phyloP scores from a whole-genome alignment of 53 echinoderm and acorn worm species.

The Actinopyga echinites region DNA sequence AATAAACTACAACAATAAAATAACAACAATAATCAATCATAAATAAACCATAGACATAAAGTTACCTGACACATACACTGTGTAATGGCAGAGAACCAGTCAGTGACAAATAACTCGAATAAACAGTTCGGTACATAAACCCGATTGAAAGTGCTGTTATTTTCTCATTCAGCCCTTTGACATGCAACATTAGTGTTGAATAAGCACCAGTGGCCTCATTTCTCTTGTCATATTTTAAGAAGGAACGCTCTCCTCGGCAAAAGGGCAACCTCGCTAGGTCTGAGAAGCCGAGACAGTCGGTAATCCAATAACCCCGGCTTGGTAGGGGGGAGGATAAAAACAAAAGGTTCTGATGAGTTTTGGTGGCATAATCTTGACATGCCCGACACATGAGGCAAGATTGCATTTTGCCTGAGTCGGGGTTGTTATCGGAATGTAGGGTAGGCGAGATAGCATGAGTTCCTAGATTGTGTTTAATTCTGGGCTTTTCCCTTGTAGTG shows the following conservation, averaged over 20 bases:
- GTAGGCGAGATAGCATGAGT: no score
- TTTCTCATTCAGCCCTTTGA: slow-evolving; percentile 22
- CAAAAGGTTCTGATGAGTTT: slow-evolving; percentile 23
- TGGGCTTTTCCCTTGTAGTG: no score
- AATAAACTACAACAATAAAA: no score
- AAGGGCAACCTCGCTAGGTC: slow-evolving; percentile 29
- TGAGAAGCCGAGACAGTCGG: slow-evolving; percentile 22
- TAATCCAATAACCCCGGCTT: slow-evolving; percentile 36
- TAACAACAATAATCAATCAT: no score
- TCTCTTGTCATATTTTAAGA: background rate
- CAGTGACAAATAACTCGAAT: no score
- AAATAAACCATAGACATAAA: no score
- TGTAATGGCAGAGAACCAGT: no score
- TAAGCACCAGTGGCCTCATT: slow-evolving; percentile 10
- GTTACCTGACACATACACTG: no score
- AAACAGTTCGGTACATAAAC: no score
- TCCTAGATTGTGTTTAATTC: no score
- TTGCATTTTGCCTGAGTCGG: background rate
- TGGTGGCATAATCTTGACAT: slow-evolving; percentile 32
- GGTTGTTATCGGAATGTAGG: no score
- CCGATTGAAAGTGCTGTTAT: slow-evolving; percentile 4
- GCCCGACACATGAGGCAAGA: slow-evolving; percentile 22
- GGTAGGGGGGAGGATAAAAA: slow-evolving; percentile 35
- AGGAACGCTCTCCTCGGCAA: background rate
- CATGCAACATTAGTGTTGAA: slow-evolving; percentile 19